phyloP scores from a whole-genome alignment of 2,797 vertebrate species.

The Myotis pilosus region DNA sequence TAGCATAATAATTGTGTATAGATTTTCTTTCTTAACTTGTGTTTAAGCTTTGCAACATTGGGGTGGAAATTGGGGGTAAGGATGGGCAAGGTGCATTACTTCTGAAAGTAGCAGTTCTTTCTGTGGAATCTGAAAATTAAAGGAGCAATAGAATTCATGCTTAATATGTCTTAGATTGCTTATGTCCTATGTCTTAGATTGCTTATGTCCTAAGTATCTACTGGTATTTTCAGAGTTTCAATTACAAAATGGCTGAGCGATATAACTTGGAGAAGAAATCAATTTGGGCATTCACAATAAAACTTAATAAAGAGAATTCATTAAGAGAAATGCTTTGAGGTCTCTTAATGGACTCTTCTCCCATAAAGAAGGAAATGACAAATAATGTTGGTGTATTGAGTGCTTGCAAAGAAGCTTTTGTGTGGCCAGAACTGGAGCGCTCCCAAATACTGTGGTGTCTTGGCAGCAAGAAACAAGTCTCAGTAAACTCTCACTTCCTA shows the following conservation, averaged over 20 bases:
- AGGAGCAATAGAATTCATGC: background rate
- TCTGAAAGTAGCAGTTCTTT: background rate
- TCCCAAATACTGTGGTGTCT: background rate
- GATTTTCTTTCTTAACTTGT: background rate
- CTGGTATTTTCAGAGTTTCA: slow-evolving; percentile 52
- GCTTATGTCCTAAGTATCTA: slow-evolving; percentile 16
- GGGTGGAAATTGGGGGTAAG: background rate
- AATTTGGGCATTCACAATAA: slow-evolving; percentile 63
- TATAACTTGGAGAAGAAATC: slow-evolving; percentile 60
- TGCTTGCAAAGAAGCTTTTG: background rate
- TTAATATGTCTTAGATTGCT: slow-evolving; percentile 14
- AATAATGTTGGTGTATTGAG: background rate
- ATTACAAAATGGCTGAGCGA: slow-evolving; percentile 38
- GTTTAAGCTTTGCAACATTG: background rate
- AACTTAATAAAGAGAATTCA: slow-evolving; percentile 67
- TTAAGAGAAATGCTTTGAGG: slow-evolving; percentile 57
- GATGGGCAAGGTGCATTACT: background rate
- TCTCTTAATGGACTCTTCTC: slow-evolving; percentile 45
- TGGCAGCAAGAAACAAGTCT: background rate
- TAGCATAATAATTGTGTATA: background rate
- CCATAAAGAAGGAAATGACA: slow-evolving; percentile 55
- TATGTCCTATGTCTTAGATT: slow-evolving; percentile 4
- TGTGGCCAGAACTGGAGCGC: background rate
- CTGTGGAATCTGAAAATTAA: slow-evolving; percentile 39
- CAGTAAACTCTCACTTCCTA: background rate